A percentile compares a stretch with the other conserved stretches of the same genome.
Conservation (phyloP, 2,888 invertebrate genomes). For the Hylaea fasciaria region DNA sequence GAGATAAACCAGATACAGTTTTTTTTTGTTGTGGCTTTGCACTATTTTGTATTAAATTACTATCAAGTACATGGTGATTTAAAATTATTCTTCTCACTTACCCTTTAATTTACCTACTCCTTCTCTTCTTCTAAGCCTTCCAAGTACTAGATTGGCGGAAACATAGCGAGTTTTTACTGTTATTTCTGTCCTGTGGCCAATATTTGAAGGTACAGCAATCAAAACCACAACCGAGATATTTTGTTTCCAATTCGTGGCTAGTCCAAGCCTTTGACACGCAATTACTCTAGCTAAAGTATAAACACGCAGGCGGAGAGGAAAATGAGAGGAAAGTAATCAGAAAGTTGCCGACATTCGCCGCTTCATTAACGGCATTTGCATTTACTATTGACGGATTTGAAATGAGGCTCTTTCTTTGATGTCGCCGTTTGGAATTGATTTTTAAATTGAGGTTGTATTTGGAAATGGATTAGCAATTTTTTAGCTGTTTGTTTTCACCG, state of each 20-base stretch:
- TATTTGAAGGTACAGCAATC: not conserved
- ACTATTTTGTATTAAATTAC: too few species aligned
- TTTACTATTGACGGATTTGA: slow-evolving; percentile 20
- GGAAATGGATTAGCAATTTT: not conserved
- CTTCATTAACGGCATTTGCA: slow-evolving; percentile 14
- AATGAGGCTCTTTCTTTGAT: slow-evolving; percentile 15
- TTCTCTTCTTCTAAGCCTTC: too few species aligned
- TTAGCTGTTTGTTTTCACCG: not conserved
- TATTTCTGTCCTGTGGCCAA: too few species aligned
- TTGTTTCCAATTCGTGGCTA: slow-evolving; percentile 7
- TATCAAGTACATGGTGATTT: too few species aligned
- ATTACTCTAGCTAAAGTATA: slow-evolving; percentile 8
- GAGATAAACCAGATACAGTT: too few species aligned
- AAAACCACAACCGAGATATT: slow-evolving; percentile 1
- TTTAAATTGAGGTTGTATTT: slow-evolving; percentile 15
- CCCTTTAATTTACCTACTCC: too few species aligned
- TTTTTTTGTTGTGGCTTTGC: too few species aligned
- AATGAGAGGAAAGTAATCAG: slow-evolving; percentile 30
- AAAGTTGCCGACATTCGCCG: slow-evolving; percentile 23
- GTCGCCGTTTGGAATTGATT: slow-evolving; percentile 18
- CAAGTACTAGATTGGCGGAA: too few species aligned
- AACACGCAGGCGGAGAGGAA: slow-evolving; percentile 8
- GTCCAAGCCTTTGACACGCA: slow-evolving; percentile 13
- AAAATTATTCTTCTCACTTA: too few species aligned
- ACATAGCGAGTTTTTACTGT: too few species aligned